These are phyloP conservation scores for Pollenia amentaria DNA, from an alignment of 2,888 invertebrate species.

Conservation along the genomic window DNA sequence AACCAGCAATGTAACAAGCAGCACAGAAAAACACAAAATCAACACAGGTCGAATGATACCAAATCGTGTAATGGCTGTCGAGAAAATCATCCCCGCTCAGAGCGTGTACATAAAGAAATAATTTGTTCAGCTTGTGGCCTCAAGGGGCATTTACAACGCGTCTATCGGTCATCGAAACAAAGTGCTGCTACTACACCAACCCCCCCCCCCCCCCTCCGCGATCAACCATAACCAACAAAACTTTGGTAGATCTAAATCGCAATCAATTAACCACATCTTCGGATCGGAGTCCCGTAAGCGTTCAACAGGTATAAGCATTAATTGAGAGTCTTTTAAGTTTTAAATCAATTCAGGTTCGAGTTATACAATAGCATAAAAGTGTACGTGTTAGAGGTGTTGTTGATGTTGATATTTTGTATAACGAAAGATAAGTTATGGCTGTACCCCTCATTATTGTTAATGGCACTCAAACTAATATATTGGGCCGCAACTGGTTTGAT, in stretches of 20 bases:
- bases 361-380: conserved; percentile 33
- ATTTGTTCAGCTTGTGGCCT: too few relatives aligned
- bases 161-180: conserved; percentile 33
- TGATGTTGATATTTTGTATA: not conserved
- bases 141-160: too few relatives aligned
- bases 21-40: conserved; percentile 16
- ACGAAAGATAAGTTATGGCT: not conserved
- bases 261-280: conserved; percentile 31
- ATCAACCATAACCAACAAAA: too few relatives aligned
- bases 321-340: conserved; percentile 38
- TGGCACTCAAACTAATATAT: not conserved
- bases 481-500: not conserved
- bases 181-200: not conserved
- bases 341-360: conserved; percentile 61
- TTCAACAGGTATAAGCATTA: too few relatives aligned
- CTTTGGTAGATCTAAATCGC: conserved; percentile 12
- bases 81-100: too few relatives aligned
- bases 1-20: too few relatives aligned
- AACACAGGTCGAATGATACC: too few relatives aligned
- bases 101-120: too few relatives aligned
- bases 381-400: too few relatives aligned
- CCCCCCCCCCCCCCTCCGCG: too few relatives aligned
- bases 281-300: too few relatives aligned
- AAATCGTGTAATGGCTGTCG: too few relatives aligned
- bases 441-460: not conserved